A percentile compares a stretch with the other conserved stretches of the same genome.
Evolutionary conservation across 2,797 vertebrate genomes (phyloP).

Genomic region (Clarias pachynema): DNA sequence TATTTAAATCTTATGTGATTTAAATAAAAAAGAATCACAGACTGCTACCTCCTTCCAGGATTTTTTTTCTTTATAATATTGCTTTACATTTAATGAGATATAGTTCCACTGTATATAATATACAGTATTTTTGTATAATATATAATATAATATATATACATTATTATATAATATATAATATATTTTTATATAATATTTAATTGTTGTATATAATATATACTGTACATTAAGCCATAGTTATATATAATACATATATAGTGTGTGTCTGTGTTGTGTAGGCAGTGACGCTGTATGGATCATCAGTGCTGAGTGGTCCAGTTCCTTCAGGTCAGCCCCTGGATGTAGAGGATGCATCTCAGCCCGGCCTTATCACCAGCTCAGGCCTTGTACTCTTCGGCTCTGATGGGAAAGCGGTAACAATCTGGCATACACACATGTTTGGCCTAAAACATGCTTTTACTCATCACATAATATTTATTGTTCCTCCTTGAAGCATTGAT

Average conservation of each 20-base stretch:
- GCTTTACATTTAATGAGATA: background rate
- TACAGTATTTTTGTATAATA: too few relatives aligned
- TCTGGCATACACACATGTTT: too few relatives aligned
- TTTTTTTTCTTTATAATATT: background rate
- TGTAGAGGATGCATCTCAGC: conserved; percentile 81
- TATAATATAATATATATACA: too few relatives aligned
- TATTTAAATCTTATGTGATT: background rate
- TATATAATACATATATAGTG: conserved; percentile 17
- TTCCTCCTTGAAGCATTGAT: background rate
- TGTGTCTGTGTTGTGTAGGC: conserved; percentile 66
- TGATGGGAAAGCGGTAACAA: conserved; percentile 86
- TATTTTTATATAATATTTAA: too few relatives aligned
- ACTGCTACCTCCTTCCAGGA: background rate
- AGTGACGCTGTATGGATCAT: conserved; percentile 90
- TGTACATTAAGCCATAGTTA: background rate
- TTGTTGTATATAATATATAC: too few relatives aligned
- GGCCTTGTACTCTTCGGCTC: conserved; percentile 88
- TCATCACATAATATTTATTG: background rate
- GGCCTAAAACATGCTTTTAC: background rate
- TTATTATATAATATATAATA: too few relatives aligned
- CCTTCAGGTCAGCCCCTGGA: conserved; percentile 84
- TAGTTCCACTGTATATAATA: background rate
- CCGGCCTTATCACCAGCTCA: conserved; percentile 85
- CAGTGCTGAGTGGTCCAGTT: conserved; percentile 75
- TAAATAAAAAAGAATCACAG: too few relatives aligned